These are phyloP conservation scores for Thalassophryne amazonica DNA, from an alignment of 2,797 vertebrate genomes.

Conservation along the genomic window DNA sequence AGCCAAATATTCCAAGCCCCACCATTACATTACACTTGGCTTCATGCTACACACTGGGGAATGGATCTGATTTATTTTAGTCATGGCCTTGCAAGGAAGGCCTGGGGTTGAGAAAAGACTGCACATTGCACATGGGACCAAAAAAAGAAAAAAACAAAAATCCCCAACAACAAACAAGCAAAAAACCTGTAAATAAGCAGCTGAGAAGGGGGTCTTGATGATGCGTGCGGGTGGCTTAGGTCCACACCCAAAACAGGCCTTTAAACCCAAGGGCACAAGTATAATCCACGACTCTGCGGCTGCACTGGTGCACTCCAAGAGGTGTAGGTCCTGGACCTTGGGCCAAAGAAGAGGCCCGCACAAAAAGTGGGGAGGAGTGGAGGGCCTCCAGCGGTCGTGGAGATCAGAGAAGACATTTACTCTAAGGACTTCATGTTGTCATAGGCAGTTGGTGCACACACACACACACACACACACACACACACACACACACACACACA, in stretches of 20 bases:
- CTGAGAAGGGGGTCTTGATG: neutral
- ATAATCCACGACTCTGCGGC: constrained; percentile 17
- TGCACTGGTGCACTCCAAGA: neutral
- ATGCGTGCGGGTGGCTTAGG: constrained; percentile 44
- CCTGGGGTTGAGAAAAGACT: constrained; percentile 14
- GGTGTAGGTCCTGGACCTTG: constrained; percentile 22
- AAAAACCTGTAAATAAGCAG: constrained; percentile 20
- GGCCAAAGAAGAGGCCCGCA: constrained; percentile 24
- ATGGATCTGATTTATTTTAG: constrained; percentile 8
- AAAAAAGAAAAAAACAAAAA: too few species aligned
- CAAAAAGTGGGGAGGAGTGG: constrained; percentile 22
- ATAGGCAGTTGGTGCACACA: constrained; percentile 25
- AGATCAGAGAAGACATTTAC: constrained; percentile 52
- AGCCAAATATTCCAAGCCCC: neutral
- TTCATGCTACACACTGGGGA: constrained; percentile 2
- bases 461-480: constrained; percentile 20
- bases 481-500: constrained; percentile 31
- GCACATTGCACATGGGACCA: constrained; percentile 13
- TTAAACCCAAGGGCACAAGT: constrained; percentile 19
- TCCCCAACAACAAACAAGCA: too few species aligned
- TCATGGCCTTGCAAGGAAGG: constrained; percentile 15
- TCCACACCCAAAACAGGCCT: constrained; percentile 24
- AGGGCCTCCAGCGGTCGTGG: constrained; percentile 52
- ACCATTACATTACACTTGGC: neutral
- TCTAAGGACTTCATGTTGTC: constrained; percentile 41